Base-by-base conservation (phyloP, 2,113 vertebrate genomes). In the Lepisosteus osseus region DNA sequence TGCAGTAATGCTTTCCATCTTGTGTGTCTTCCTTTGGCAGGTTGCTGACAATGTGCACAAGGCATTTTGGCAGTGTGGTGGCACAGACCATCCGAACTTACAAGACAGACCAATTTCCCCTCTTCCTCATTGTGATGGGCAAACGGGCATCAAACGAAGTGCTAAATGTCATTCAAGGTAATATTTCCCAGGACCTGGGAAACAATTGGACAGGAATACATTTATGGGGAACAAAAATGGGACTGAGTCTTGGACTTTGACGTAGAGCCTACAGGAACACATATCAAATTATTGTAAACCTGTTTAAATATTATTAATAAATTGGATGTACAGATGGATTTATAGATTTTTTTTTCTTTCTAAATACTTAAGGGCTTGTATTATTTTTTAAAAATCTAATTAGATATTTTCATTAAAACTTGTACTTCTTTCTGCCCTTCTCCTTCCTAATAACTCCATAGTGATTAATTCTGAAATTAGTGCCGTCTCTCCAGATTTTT, bases 91-190 rank as follows among this genome's bases (percentile, higher is more conserved):
- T 99, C 86, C 93, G 97, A 74, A 95, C 95, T 62, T 97, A 99
- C 90, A 97, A 98, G 88, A 98, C 95, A 68, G 97, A 99, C 88
- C 97, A 99, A 77, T 99, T 99, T 88, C 97, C 97, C 71, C 93
- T 99, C 79, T 95, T 99, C 78, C 94, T 99, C 72, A 95, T 98
- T 81, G 97, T 99, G 83, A 99, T 98, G 97, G 97, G 97, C 59
- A 99, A 99, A 80, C 88, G 97, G 83, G 98, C 97, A n/a, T 98
- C 97, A 76, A 99, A 99, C 65, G 97, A 99, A 91, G 97, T 99
- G 73, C 88, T 99, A 92, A 97, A 99, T 87, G 97, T 99, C 86
- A 98, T 99, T 90, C 96, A 98, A 97, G 97, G 97, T 98, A 94
- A 85, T 29, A 29, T 29, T 29, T 29, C 29, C 29, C 29, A 29